Conservation (phyloP, 2,113 vertebrate species). For the Egretta garzetta region DNA sequence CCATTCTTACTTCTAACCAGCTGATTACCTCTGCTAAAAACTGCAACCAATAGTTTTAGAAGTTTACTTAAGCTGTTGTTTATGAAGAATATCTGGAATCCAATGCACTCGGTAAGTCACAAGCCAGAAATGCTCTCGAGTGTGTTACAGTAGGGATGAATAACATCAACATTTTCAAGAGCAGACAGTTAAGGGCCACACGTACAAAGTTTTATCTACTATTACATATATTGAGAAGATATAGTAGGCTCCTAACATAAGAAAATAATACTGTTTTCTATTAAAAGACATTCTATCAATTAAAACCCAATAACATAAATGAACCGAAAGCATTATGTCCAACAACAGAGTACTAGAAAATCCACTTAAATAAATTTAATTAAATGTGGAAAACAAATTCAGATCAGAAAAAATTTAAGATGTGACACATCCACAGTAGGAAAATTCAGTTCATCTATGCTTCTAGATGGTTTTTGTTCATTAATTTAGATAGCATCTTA, state of each 20-base stretch:
- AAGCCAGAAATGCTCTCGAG: neutral
- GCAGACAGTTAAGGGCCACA: neutral
- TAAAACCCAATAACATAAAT: neutral
- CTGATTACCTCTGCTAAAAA: neutral
- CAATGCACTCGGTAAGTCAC: neutral
- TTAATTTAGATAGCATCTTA: neutral
- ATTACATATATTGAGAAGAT: neutral
- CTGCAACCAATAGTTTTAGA: neutral
- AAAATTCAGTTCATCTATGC: neutral
- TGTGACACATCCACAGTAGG: neutral
- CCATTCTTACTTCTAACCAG: neutral
- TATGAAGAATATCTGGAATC: neutral
- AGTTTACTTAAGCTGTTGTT: neutral
- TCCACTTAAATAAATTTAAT: neutral
- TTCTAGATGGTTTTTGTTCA: neutral
- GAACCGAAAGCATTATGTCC: neutral
- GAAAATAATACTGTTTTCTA: neutral
- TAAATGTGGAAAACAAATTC: neutral
- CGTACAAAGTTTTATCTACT: neutral
- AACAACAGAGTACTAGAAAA: neutral
- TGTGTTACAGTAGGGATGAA: neutral
- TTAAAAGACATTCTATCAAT: neutral
- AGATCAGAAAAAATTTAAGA: neutral
- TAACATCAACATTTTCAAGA: neutral
- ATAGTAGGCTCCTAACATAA: neutral